Evolutionary conservation across 1,140 invertebrate species (phyloP).

Genomic region (Aphelinus atriplicis): DNA sequence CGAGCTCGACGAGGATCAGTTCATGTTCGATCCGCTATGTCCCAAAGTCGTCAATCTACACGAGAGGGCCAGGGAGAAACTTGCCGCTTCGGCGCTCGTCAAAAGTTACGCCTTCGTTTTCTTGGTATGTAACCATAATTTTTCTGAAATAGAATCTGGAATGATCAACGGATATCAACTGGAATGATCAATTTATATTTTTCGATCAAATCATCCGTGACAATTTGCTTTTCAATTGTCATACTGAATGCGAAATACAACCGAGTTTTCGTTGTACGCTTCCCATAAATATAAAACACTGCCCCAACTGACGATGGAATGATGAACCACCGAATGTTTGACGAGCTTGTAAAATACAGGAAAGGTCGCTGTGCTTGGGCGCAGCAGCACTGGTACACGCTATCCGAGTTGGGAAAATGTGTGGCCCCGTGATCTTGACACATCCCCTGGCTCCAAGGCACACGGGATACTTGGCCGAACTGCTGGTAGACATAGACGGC

Average conservation of each 20-base stretch:
- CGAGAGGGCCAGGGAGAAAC: slow-evolving; percentile 67
- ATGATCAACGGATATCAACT: not conserved
- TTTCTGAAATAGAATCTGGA: not conserved
- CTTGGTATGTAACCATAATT: slow-evolving; percentile 62
- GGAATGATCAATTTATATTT: not conserved
- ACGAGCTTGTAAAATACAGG: slow-evolving; percentile 62
- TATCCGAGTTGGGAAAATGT: slow-evolving; percentile 71
- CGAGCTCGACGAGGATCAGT: slow-evolving; percentile 51
- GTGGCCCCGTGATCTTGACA: slow-evolving; percentile 78
- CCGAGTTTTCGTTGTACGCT: too few species aligned
- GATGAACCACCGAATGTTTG: too few species aligned
- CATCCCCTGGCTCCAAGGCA: slow-evolving; percentile 79
- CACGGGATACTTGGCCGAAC: slow-evolving; percentile 76
- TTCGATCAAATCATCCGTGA: too few species aligned
- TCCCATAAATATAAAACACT: not conserved
- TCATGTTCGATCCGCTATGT: slow-evolving; percentile 71
- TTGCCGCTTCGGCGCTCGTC: slow-evolving; percentile 71
- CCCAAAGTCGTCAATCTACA: slow-evolving; percentile 77
- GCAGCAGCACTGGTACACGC: slow-evolving; percentile 76
- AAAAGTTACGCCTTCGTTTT: slow-evolving; percentile 70
- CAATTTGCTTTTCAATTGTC: too few species aligned
- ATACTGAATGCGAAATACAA: too few species aligned
- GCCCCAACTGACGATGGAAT: not conserved
- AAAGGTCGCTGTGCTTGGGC: slow-evolving; percentile 79
- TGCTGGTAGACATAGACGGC: slow-evolving; percentile 72